phyloP scores from a whole-genome alignment of 2,113 vertebrate species.

The Tamias sibiricus region DNA sequence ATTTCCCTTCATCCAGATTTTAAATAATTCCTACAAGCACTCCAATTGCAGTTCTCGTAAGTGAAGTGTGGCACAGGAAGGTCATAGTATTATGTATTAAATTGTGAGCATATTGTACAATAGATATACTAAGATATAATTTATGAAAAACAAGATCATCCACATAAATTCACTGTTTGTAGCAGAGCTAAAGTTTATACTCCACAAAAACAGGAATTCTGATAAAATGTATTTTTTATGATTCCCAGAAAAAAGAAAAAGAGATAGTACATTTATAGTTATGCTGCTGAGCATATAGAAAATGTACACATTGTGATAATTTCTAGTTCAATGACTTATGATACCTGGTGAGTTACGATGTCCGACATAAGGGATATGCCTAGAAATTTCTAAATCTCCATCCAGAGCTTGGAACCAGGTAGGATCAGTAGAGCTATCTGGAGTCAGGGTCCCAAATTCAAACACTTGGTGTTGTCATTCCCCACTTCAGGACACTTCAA shows the following conservation, averaged over 20 bases:
- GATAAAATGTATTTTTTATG: background rate
- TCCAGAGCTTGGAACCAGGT: background rate
- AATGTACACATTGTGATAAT: background rate
- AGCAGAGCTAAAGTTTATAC: background rate
- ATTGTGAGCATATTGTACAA: background rate
- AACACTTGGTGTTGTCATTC: background rate
- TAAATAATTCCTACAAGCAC: background rate
- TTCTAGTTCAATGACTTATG: background rate
- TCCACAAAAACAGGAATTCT: background rate
- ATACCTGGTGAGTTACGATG: background rate
- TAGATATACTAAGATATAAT: background rate
- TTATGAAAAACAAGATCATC: background rate
- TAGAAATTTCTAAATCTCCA: background rate
- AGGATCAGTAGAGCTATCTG: background rate
- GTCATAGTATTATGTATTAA: background rate
- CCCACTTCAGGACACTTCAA: fast-evolving
- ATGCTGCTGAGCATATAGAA: background rate
- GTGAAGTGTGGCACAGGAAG: background rate
- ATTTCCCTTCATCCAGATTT: background rate
- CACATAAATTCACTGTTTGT: background rate
- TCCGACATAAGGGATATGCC: background rate
- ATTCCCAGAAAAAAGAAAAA: background rate
- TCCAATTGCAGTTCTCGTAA: background rate
- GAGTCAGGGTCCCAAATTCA: background rate
- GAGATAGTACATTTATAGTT: background rate